Base-by-base conservation (phyloP, 2,797 vertebrate genomes). In the Ficedula albicollis region DNA sequence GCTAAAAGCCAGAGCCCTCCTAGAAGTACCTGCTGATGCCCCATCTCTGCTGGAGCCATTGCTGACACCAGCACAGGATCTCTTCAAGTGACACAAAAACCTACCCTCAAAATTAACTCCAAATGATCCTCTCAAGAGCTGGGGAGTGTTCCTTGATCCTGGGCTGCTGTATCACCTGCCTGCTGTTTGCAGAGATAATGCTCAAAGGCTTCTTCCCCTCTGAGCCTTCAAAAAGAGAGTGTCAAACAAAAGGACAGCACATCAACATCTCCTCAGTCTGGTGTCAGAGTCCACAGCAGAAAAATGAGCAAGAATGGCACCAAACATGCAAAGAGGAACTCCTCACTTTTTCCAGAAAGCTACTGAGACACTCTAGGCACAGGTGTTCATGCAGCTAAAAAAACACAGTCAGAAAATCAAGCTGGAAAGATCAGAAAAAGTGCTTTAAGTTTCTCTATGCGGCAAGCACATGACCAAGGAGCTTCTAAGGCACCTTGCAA, bases 101-200 rank as follows among this genome's bases (percentile, higher is more conserved):
- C 84, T 63, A 85, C 95, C 94, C 76, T 86, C 44, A 51, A 86
- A 92, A 96, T 96, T 93, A 94, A 94, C 84, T 76, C 82, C 41
- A 72, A 59, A 56, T 3, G 52, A 83, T 86, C 90, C 62, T 78
- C 69, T 68, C 36, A 51, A 86, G 91, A 74, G 27, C 36, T 26
- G 60, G 73, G 81, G 38, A 92, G 60, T 4, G 5, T 38, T 81
- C 86, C 94, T 90, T 95, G 92, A 93, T 62, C 89, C 66, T 23
- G 48, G 41, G 46, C 62, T 91, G 85, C 59, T 13, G 5, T 49
- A 73, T 41, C 44, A 1, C 49, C 80, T 80, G 82, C 95, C 85
- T 20, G 9, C 89, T 91, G 91, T 54, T 95, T 77, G 90, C 13
- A 0, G 46, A 89, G 49, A 68, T n/a, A 74, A 78, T 86, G 56